Conservation (phyloP, 1,140 invertebrate species). For the Sitophilus oryzae region DNA sequence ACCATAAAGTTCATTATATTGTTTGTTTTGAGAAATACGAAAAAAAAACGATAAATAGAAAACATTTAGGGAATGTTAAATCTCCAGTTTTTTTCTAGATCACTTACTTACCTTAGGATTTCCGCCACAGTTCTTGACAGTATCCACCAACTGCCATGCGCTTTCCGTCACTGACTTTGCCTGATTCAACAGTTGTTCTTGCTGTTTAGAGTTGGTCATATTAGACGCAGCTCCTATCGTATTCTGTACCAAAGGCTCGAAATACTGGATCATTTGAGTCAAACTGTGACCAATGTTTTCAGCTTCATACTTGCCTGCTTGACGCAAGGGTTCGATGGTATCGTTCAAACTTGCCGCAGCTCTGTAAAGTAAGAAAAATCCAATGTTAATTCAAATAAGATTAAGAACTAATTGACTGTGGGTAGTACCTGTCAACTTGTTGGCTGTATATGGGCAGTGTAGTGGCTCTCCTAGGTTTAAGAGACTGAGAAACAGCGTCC, state of each 20-base stretch:
- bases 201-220: slow-evolving; percentile 83
- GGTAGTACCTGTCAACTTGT: slow-evolving; percentile 35
- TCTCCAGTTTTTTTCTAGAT: background rate
- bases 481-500: slow-evolving; percentile 77
- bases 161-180: slow-evolving; percentile 92
- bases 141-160: slow-evolving; percentile 75
- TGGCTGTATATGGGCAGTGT: slow-evolving; percentile 60
- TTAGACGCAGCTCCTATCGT: slow-evolving; percentile 85
- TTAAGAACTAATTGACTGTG: too few relatives aligned
- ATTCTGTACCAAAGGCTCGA: slow-evolving; percentile 77
- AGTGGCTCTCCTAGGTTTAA: slow-evolving; percentile 67
- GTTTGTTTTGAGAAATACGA: too few relatives aligned
- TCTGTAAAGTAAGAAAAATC: slow-evolving; percentile 12
- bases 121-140: slow-evolving; percentile 85
- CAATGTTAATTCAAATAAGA: too few relatives aligned
- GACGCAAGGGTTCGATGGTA: slow-evolving; percentile 72
- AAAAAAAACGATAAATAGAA: too few relatives aligned
- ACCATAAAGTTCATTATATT: too few relatives aligned
- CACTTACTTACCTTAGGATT: slow-evolving; percentile 68
- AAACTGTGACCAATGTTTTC: slow-evolving; percentile 89
- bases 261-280: slow-evolving; percentile 73
- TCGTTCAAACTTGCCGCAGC: slow-evolving; percentile 71
- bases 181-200: slow-evolving; percentile 84
- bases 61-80: too few relatives aligned
- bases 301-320: slow-evolving; percentile 83